A percentile compares a stretch with the other conserved stretches of the same genome.
These are phyloP conservation scores for Acronicta leporina DNA, from an alignment of 2,888 invertebrate species.

Conservation along the genomic window DNA sequence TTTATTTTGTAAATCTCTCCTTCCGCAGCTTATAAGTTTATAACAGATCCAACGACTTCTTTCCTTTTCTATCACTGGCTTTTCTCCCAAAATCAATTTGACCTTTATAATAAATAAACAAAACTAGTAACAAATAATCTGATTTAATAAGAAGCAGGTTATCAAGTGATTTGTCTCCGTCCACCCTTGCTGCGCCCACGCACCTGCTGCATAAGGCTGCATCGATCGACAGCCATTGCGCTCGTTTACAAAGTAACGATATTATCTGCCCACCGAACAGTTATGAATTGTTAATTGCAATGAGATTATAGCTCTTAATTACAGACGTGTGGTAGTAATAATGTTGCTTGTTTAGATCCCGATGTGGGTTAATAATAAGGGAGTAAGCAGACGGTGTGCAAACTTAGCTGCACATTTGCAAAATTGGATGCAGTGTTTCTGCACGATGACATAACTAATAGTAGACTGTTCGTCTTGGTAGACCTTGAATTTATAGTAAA, in stretches of 20 bases:
- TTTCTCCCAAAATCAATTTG: no score
- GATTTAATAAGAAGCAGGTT: conserved; percentile 27
- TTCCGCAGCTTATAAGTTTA: no score
- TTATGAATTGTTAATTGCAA: conserved; percentile 15
- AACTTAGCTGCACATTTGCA: no score
- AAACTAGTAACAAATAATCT: neutral
- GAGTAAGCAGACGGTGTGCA: neutral
- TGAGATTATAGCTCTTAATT: conserved; percentile 34
- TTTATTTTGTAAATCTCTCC: no score
- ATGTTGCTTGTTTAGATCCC: neutral
- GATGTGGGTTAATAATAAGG: neutral
- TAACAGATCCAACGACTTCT: no score
- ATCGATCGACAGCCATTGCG: conserved; percentile 14
- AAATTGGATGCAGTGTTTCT: no score
- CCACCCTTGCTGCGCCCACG: conserved; percentile 60
- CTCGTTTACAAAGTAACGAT: conserved; percentile 19
- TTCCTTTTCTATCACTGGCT: no score
- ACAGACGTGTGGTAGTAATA: conserved; percentile 5
- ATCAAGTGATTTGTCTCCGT: conserved; percentile 43
- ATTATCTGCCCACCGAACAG: conserved; percentile 27
- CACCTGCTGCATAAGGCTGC: conserved; percentile 41
- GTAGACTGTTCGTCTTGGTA: no score
- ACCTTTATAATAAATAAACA: no score
- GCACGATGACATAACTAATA: no score
- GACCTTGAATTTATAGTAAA: no score